Evolutionary conservation across 2,797 vertebrate genomes (phyloP), one percentile per base, ranked within the genome.

Genomic region (Danio tinwini): DNA sequence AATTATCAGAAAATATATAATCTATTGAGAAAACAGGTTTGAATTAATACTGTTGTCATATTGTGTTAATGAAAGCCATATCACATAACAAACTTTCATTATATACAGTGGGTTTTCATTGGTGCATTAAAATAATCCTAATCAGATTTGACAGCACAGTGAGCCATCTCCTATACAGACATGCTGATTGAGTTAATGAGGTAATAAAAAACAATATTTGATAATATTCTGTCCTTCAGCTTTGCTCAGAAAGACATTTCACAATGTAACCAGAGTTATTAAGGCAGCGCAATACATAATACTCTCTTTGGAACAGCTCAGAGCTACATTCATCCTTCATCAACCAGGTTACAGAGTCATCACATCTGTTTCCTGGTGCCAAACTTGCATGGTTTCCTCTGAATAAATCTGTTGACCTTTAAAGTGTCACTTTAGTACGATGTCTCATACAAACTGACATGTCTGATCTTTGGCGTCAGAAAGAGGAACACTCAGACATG

Each of bases 391-490:
- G 37, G 37, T 64, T 37, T 70, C 56, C 62, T 72, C 64, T 81
- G 71, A 82, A 77, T 59, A 68, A 70, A 70, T 63, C 65, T 50
- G 58, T 53, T 76, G 76, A 58, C 71, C 68, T 56, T 77, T 78
- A 67, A 71, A 78, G 83, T 42, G 47, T 81, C 73, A 55, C 44
- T 76, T 84, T 84, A 82, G 59, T 87, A 76, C 74, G 81, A 81
- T 81, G 63, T 84, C 80, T 87, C 83, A 53, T 61, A 50, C 69
- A 12, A 77, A 16, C 62, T 83, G 83, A 87, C 83, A 81, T 13
- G 40, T 79, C 79, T 81, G 62, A 81, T 84, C 76, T 84, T 76
- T 77, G 87, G 81, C 89, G 82, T 83, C 6, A 83, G 84, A 83
- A 61, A 74, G 73, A 83, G 77, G 63, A 75, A 81, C 81, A 85